These are phyloP conservation scores for Penaeus japonicus DNA, from an alignment of 1,140 invertebrate genomes.

Conservation along the genomic window DNA sequence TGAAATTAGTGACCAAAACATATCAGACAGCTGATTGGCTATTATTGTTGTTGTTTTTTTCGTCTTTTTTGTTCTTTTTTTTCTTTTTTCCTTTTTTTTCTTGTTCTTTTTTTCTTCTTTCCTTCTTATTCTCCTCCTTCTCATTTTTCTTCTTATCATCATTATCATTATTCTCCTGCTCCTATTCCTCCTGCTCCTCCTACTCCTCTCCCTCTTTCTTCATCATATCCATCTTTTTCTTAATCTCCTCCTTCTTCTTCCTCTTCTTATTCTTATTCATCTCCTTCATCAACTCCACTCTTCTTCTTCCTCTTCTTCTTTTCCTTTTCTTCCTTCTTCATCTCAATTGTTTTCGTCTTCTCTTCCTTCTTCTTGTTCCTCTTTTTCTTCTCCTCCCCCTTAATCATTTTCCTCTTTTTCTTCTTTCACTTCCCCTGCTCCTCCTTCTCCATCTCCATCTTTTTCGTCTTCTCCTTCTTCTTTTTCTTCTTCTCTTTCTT, in stretches of 20 bases:
- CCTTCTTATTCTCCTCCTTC: background rate
- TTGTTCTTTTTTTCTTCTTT: background rate
- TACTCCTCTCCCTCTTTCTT: background rate
- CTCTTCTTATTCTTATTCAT: background rate
- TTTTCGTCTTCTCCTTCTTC: background rate
- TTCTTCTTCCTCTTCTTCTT: background rate
- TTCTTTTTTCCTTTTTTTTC: background rate
- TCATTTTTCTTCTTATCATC: background rate
- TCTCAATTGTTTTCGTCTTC: background rate
- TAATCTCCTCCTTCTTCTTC: background rate
- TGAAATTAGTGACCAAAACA: too few species aligned
- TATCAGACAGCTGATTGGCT: too few species aligned
- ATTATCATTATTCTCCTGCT: background rate
- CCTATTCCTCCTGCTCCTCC: background rate
- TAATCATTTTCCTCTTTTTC: background rate
- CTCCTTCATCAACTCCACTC: background rate
- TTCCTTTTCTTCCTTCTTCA: background rate
- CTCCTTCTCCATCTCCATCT: too few species aligned
- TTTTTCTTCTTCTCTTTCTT: background rate
- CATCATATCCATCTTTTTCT: background rate
- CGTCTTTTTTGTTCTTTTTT: background rate
- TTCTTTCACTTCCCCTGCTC: background rate
- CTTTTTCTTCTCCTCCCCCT: background rate
- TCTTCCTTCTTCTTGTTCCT: background rate
- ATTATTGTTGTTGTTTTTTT: background rate